Percentiles rank a stretch among this genome's conserved stretches.
Conservation (phyloP, 2,797 vertebrate genomes). For the Acanthurus tractus region DNA sequence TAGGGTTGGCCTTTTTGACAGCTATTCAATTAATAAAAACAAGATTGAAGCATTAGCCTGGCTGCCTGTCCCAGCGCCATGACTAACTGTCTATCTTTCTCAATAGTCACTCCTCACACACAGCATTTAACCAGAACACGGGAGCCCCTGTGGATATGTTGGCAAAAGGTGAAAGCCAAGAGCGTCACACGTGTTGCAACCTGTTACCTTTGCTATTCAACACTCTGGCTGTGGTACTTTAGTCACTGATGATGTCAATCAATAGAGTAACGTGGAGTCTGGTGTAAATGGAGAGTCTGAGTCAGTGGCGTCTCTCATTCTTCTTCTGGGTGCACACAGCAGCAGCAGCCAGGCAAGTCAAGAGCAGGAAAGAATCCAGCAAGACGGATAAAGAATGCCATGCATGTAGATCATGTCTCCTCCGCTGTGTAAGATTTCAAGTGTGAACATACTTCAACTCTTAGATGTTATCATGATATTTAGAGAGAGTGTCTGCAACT, state of each 20-base stretch:
- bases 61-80: constrained; percentile 7
- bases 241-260: constrained; percentile 57
- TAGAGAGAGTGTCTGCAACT: background rate
- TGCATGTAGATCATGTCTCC: constrained; percentile 20
- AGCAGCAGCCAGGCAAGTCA: constrained; percentile 31
- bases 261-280: constrained; percentile 47
- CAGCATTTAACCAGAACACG: constrained; percentile 9
- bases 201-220: constrained; percentile 46
- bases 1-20: background rate
- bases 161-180: constrained; percentile 45
- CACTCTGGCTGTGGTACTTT: background rate
- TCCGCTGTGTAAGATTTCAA: constrained; percentile 1
- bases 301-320: constrained; percentile 42
- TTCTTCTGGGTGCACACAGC: constrained; percentile 21
- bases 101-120: constrained; percentile 1
- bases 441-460: constrained; percentile 5
- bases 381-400: constrained; percentile 19
- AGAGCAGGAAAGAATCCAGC: constrained; percentile 53
- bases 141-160: constrained; percentile 54
- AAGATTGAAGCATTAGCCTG: constrained; percentile 12
- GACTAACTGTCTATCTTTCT: constrained; percentile 49
- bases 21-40: background rate
- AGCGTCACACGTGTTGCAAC: constrained; percentile 43
- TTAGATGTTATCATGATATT: constrained; percentile 1
- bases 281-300: constrained; percentile 51